Evolutionary conservation across 1,140 invertebrate genomes (phyloP).

Genomic region (Drosophila bocqueti): DNA sequence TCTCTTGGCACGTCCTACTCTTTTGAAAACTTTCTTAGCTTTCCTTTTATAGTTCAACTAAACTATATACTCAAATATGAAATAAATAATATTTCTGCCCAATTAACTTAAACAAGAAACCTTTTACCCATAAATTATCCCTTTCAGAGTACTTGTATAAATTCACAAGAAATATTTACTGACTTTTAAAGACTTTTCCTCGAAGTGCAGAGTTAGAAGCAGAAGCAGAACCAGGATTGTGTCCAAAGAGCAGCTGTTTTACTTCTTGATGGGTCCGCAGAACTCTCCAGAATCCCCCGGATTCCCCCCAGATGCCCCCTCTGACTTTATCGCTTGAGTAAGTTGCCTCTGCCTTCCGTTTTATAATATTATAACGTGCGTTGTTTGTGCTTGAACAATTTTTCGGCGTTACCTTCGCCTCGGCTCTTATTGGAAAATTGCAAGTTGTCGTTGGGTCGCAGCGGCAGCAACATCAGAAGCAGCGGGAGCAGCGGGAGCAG

Average conservation of each 20-base stretch:
- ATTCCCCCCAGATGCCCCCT: neutral
- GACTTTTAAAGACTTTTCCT: neutral
- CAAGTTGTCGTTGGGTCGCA: slow-evolving; percentile 63
- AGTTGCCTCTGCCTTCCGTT: slow-evolving; percentile 75
- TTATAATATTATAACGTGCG: slow-evolving; percentile 83
- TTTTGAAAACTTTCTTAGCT: neutral
- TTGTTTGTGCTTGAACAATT: slow-evolving; percentile 82
- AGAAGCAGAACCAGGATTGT: slow-evolving; percentile 50
- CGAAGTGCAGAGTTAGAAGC: slow-evolving; percentile 8
- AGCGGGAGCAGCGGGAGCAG: slow-evolving; percentile 37
- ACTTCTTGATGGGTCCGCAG: slow-evolving; percentile 74
- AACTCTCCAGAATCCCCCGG: slow-evolving; percentile 11
- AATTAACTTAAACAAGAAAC: neutral
- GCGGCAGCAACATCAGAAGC: slow-evolving; percentile 33
- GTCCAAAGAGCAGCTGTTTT: slow-evolving; percentile 80
- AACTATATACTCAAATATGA: neutral
- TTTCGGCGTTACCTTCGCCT: slow-evolving; percentile 78
- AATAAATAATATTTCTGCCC: neutral
- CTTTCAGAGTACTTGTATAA: neutral
- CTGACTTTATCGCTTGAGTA: slow-evolving; percentile 81
- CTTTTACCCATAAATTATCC: neutral
- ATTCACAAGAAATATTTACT: neutral
- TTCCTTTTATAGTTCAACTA: too few species aligned
- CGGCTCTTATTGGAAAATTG: slow-evolving; percentile 78
- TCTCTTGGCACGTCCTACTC: neutral